These are phyloP conservation scores for Antennarius maculatus DNA, from an alignment of 2,797 vertebrate genomes.

Conservation along the genomic window DNA sequence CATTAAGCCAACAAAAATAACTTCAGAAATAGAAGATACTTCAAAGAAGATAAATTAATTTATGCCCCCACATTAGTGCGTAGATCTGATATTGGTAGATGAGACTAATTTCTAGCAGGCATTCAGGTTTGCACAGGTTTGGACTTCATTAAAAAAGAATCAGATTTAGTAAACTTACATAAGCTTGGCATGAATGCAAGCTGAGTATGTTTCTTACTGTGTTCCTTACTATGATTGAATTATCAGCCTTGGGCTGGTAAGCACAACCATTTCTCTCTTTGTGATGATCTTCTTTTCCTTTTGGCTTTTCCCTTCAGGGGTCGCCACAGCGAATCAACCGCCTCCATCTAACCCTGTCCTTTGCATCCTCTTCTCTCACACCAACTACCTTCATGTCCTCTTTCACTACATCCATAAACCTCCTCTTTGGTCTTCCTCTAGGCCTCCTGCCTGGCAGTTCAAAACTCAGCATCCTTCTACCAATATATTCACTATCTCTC, in stretches of 20 bases:
- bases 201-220: constrained; percentile 48
- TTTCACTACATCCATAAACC: too few species aligned
- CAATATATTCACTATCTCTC: too few species aligned
- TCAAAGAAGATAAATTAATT: constrained; percentile 19
- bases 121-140: constrained; percentile 36
- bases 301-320: too few species aligned
- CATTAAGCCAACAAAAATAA: constrained; percentile 51
- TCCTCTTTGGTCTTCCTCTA: too few species aligned
- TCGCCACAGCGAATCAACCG: too few species aligned
- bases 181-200: constrained; percentile 29
- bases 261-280: constrained; percentile 38
- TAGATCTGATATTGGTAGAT: constrained; percentile 31
- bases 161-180: constrained; percentile 48
- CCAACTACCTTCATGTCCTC: too few species aligned
- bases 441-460: too few species aligned
- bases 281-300: too few species aligned
- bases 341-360: too few species aligned
- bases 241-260: constrained; percentile 34
- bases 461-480: too few species aligned
- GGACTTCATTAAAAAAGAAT: constrained; percentile 36
- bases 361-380: too few species aligned
- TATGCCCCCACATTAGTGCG: constrained; percentile 20
- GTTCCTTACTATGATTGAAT: constrained; percentile 52
- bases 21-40: constrained; percentile 36
- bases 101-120: constrained; percentile 22